Percentiles rank a stretch among this genome's conserved stretches.
Evolutionary conservation across 2,888 invertebrate genomes (phyloP).

Genomic region (Galerucella calmariensis): DNA sequence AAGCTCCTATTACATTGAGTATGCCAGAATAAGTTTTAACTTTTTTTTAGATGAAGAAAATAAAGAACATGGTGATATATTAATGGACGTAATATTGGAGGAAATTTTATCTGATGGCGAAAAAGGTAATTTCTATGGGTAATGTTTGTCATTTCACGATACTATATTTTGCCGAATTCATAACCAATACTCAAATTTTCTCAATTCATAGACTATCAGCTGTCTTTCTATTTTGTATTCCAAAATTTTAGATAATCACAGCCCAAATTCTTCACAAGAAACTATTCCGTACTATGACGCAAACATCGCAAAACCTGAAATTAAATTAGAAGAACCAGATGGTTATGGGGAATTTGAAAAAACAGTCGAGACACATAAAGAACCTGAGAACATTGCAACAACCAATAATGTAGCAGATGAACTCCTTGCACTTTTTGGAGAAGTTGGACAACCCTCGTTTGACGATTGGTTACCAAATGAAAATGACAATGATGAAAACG

Average conservation of each 20-base stretch:
- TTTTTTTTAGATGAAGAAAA: slow-evolving; percentile 3
- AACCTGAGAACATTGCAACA: not conserved
- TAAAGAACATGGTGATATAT: slow-evolving; percentile 23
- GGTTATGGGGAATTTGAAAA: not conserved
- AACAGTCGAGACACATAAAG: not conserved
- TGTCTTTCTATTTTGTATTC: no score
- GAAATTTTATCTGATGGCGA: slow-evolving; percentile 36
- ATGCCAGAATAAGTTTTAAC: not conserved
- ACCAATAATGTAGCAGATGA: slow-evolving; percentile 29
- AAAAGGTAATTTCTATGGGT: slow-evolving; percentile 25
- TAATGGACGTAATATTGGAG: slow-evolving; percentile 40
- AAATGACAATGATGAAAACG: slow-evolving; percentile 14
- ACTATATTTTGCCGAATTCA: not conserved
- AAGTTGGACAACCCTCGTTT: slow-evolving; percentile 19
- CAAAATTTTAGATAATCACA: not conserved
- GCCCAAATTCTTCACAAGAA: not conserved
- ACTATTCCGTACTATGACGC: slow-evolving; percentile 13
- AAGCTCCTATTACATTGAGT: no score
- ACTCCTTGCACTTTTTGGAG: slow-evolving; percentile 35
- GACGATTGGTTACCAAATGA: not conserved
- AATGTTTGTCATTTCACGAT: not conserved
- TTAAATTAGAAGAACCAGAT: slow-evolving; percentile 16
- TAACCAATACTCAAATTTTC: not conserved
- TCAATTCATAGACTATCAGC: not conserved
- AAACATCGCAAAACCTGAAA: not conserved